Conservation (phyloP, 2,888 invertebrate species). For the Caenorhabditis sp. region DNA sequence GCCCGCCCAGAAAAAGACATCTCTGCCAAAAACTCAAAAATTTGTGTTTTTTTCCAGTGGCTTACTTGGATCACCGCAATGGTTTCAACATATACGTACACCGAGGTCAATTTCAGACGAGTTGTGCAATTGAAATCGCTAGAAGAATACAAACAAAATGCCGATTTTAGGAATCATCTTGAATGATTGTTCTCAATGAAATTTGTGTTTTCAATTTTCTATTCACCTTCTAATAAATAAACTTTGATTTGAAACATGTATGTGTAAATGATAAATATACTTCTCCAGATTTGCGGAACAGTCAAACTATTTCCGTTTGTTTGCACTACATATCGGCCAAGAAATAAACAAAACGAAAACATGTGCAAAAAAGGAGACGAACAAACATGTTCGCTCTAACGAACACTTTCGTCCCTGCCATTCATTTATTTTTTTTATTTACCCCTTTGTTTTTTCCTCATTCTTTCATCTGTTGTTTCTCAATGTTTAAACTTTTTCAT, state of each 20-base stretch:
- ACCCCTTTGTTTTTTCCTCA: neutral
- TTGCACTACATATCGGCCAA: neutral
- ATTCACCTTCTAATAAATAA: too few species aligned
- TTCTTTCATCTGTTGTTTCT: neutral
- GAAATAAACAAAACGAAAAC: neutral
- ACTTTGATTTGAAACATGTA: too few species aligned
- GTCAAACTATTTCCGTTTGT: too few species aligned
- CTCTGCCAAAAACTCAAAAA: neutral
- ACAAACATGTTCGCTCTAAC: neutral
- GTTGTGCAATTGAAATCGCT: conserved; percentile 55
- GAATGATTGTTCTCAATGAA: neutral
- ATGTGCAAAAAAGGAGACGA: neutral
- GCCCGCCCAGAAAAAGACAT: neutral
- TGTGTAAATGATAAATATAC: too few species aligned
- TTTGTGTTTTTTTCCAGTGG: neutral
- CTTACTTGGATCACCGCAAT: conserved; percentile 28
- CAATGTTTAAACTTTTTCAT: neutral
- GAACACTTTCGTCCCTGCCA: neutral
- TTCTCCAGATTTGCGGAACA: too few species aligned
- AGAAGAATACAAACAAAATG: conserved; percentile 53
- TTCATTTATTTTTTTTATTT: neutral
- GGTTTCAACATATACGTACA: conserved; percentile 14
- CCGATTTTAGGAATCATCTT: neutral
- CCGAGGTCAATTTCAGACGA: conserved; percentile 42
- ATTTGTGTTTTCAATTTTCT: neutral